These are phyloP conservation scores for Mus pahari DNA, from an alignment of 2,113 vertebrate species.

Conservation along the genomic window DNA sequence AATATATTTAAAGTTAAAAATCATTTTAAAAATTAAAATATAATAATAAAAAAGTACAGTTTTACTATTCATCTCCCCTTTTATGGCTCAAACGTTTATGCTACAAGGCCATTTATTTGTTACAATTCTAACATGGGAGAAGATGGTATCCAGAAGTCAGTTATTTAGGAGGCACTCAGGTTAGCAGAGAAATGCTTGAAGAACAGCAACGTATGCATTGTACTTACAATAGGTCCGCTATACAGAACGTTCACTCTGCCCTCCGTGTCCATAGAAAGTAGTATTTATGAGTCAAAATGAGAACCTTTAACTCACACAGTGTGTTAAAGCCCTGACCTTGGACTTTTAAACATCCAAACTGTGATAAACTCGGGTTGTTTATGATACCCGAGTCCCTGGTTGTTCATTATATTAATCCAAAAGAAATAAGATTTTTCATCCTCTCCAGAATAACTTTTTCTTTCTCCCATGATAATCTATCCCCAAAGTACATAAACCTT, in stretches of 20 bases:
- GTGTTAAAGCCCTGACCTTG: neutral
- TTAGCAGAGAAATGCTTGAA: neutral
- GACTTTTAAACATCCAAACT: neutral
- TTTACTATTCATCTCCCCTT: neutral
- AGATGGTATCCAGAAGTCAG: neutral
- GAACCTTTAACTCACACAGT: neutral
- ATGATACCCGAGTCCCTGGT: no score
- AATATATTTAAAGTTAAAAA: neutral
- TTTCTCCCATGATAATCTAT: neutral
- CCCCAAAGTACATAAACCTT: neutral
- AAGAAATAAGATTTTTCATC: neutral
- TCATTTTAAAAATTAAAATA: neutral
- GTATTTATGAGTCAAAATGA: neutral
- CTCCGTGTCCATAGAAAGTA: neutral
- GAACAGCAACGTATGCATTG: neutral
- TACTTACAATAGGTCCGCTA: neutral
- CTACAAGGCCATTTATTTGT: neutral
- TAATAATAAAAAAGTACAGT: neutral
- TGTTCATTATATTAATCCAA: neutral
- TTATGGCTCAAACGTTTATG: neutral
- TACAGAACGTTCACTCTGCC: neutral
- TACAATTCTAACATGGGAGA: neutral
- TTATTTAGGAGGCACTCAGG: rapidly evolving
- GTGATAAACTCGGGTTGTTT: neutral
- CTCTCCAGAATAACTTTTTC: neutral